These are phyloP conservation scores for Sula dactylatra DNA, from an alignment of 2,113 vertebrate species.

Conservation along the genomic window DNA sequence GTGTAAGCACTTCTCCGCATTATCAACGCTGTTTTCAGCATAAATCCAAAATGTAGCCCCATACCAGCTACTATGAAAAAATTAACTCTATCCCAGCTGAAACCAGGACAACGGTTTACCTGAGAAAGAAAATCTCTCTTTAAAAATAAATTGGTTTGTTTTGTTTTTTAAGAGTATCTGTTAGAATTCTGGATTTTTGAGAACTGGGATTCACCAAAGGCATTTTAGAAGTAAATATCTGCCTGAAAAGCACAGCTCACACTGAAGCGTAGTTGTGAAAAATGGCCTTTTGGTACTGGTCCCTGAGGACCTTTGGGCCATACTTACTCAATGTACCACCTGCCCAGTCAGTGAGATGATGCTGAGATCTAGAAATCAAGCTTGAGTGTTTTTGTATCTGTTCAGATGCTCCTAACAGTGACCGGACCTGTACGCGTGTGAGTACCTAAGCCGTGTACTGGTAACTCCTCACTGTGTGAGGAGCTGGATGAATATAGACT, in stretches of 20 bases:
- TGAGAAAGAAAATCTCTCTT: neutral
- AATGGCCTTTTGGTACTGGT: neutral
- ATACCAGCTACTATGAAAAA: too few species aligned
- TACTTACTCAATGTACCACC: neutral
- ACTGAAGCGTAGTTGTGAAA: neutral
- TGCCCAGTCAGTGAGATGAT: neutral
- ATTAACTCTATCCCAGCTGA: too few species aligned
- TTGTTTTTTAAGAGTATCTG: neutral
- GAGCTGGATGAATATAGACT: neutral
- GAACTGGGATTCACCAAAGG: neutral
- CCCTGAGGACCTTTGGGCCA: neutral
- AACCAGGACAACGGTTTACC: too few species aligned
- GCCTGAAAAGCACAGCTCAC: neutral
- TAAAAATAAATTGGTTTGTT: neutral
- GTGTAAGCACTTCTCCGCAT: too few species aligned
- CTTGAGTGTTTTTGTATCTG: neutral
- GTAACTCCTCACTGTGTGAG: neutral
- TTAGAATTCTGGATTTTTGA: neutral
- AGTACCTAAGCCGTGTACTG: neutral
- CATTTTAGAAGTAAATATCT: neutral
- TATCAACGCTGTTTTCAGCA: too few species aligned
- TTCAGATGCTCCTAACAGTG: neutral
- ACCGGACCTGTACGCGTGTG: accelerated
- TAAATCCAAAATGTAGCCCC: too few species aligned
- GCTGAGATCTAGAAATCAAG: neutral